Conservation (phyloP, 2,888 invertebrate genomes). For the Venusia cambrica region DNA sequence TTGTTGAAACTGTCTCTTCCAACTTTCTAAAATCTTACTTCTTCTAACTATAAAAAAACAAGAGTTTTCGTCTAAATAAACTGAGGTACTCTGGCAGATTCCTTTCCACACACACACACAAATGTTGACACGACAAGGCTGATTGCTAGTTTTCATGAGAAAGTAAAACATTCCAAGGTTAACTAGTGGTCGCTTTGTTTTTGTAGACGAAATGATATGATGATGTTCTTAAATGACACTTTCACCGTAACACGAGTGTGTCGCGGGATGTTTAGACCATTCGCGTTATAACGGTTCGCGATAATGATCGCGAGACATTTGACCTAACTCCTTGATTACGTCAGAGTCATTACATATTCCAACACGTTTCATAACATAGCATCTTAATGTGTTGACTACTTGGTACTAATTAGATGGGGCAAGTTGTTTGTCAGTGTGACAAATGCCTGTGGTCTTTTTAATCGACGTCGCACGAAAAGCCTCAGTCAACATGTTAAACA, state of each 20-base stretch:
- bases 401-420: constrained; percentile 9
- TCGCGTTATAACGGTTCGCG: constrained; percentile 9
- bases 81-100: too few species aligned
- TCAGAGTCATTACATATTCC: constrained; percentile 7
- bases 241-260: constrained; percentile 8
- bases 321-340: constrained; percentile 12
- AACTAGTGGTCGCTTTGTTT: too few species aligned
- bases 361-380: constrained; percentile 11
- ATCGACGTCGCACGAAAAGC: too few species aligned
- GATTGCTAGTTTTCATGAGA: constrained; percentile 16
- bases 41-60: too few species aligned
- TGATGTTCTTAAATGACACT: constrained; percentile 8
- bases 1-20: too few species aligned
- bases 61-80: too few species aligned
- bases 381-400: constrained; percentile 10
- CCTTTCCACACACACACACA: too few species aligned
- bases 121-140: too few species aligned
- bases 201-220: not conserved
- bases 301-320: constrained; percentile 16
- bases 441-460: too few species aligned
- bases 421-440: constrained; percentile 13
- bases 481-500: too few species aligned
- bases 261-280: constrained; percentile 6
- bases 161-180: too few species aligned
- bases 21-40: too few species aligned